Conservation (phyloP, 2,797 vertebrate genomes). For the Phalloptychus januarius region DNA sequence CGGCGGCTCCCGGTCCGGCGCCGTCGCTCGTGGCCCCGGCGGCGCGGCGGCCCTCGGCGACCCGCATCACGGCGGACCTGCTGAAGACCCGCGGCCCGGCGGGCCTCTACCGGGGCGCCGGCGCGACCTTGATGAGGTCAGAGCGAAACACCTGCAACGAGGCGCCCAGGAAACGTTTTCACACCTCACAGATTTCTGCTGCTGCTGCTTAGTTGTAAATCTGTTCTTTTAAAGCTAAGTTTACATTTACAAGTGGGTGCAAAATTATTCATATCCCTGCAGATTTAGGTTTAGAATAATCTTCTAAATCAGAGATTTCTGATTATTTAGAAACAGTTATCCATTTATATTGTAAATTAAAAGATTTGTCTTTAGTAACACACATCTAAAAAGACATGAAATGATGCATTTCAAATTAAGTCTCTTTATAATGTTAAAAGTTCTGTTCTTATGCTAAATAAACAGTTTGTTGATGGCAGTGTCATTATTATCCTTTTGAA, state of each 20-base stretch:
- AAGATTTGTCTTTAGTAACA: no score
- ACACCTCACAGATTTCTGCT: neutral
- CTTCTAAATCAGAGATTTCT: neutral
- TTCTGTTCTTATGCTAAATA: no score
- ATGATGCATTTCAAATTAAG: no score
- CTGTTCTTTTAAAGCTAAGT: neutral
- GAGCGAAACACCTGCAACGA: constrained; percentile 8
- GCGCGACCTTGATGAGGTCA: constrained; percentile 88
- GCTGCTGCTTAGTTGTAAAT: neutral
- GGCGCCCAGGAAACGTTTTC: neutral
- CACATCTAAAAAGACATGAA: no score
- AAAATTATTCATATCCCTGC: neutral
- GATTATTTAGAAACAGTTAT: no score
- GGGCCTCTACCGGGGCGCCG: constrained; percentile 86
- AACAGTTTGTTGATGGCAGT: no score
- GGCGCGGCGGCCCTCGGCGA: constrained; percentile 73
- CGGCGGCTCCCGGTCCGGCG: constrained; percentile 49
- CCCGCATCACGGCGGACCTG: constrained; percentile 79
- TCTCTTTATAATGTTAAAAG: no score
- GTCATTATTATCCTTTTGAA: no score
- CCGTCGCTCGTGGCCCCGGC: constrained; percentile 57
- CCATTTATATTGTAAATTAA: no score
- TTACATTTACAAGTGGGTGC: neutral
- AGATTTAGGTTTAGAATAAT: neutral
- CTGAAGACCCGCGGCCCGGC: constrained; percentile 80